These are phyloP conservation scores for Collichthys lucidus DNA, from an alignment of 2,113 vertebrate species.

Conservation along the genomic window DNA sequence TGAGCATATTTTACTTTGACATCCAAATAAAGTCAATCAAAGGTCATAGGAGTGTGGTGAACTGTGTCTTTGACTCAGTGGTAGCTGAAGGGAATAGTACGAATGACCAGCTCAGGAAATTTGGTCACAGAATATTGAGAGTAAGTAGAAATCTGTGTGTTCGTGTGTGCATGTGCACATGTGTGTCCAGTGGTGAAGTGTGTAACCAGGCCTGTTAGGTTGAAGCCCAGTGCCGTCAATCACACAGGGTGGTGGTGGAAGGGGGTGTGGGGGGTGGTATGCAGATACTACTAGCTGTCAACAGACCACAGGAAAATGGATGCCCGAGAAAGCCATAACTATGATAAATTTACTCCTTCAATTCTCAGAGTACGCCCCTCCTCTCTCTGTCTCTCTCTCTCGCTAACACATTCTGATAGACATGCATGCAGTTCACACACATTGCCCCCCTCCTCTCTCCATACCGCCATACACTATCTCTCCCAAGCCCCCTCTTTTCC, in stretches of 20 bases:
- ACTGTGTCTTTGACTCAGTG: conserved; percentile 4
- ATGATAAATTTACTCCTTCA: conserved; percentile 94
- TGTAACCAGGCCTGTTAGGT: conserved; percentile 60
- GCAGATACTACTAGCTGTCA: conserved; percentile 88
- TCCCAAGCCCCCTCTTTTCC: conserved; percentile 79
- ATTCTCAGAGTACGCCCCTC: conserved; percentile 69
- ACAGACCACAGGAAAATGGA: conserved; percentile 94
- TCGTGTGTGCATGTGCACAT: conserved; percentile 6
- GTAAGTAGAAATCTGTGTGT: conserved; percentile 30
- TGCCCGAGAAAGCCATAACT: conserved; percentile 96
- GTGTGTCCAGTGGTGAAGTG: conserved; percentile 58
- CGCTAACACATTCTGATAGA: conserved; percentile 74
- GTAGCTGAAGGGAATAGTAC: conserved; percentile 2
- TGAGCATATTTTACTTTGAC: conserved; percentile 1
- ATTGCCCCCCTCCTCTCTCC: conserved; percentile 49
- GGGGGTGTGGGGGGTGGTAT: conserved; percentile 49
- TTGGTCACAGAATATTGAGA: not conserved
- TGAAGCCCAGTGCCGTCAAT: conserved; percentile 72
- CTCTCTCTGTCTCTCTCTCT: conserved; percentile 52
- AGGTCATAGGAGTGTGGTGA: not conserved
- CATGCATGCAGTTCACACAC: conserved; percentile 76
- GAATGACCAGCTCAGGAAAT: conserved; percentile 41
- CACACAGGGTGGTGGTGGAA: conserved; percentile 48
- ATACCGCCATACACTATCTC: conserved; percentile 85
- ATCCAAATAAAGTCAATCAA: conserved; percentile 6